Conservation (phyloP, 64 coral and sea anemone genomes). For the Montipora foliosa region DNA sequence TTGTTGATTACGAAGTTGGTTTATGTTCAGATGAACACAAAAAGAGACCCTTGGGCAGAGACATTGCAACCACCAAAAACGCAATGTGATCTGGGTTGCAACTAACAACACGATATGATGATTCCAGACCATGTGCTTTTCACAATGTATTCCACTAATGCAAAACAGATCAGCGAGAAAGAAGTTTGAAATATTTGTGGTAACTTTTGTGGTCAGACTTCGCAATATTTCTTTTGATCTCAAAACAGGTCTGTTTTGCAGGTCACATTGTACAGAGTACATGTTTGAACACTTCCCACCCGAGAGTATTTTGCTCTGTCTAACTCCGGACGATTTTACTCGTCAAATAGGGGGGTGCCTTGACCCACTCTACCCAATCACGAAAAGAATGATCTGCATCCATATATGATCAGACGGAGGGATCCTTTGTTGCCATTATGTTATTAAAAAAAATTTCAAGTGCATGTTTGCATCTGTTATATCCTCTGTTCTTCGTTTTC, state of each 20-base stretch:
- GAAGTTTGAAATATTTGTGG: slow-evolving; percentile 32
- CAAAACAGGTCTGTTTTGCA: not conserved
- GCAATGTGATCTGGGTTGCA: slow-evolving; percentile 24
- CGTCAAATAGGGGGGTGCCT: too few relatives aligned
- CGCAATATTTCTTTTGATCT: not conserved
- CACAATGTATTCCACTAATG: not conserved
- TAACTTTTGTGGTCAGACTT: not conserved
- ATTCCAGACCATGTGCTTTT: not conserved
- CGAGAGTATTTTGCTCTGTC: too few relatives aligned
- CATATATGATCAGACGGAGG: too few relatives aligned
- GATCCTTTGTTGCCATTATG: too few relatives aligned
- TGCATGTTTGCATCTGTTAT: too few relatives aligned
- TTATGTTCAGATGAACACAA: not conserved
- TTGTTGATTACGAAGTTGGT: not conserved
- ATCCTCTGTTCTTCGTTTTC: too few relatives aligned
- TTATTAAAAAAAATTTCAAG: too few relatives aligned
- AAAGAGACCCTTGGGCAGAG: not conserved
- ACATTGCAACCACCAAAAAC: not conserved
- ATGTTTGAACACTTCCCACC: not conserved
- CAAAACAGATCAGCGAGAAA: slow-evolving; percentile 7
- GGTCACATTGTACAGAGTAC: slow-evolving; percentile 4
- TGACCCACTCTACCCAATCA: too few relatives aligned
- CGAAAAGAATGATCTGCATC: too few relatives aligned
- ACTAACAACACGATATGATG: not conserved
- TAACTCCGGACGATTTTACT: too few relatives aligned